These are phyloP conservation scores for Tortrix viridana DNA, from an alignment of 2,888 invertebrate genomes.

Conservation along the genomic window DNA sequence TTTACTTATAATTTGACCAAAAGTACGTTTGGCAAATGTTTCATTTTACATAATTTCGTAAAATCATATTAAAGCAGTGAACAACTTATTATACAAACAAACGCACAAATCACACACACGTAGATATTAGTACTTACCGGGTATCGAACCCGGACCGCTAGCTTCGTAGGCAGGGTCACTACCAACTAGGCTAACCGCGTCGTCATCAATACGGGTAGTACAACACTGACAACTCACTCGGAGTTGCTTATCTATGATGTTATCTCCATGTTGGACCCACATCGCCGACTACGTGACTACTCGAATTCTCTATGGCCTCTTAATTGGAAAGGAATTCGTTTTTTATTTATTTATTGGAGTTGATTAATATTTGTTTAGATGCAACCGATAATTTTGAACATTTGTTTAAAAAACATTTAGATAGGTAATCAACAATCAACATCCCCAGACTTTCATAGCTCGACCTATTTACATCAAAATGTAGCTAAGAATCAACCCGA, in stretches of 20 bases:
- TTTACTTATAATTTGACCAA: too few species aligned
- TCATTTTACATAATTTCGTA: too few species aligned
- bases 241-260: conserved; percentile 41
- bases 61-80: too few species aligned
- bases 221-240: conserved; percentile 39
- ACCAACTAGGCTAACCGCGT: too few species aligned
- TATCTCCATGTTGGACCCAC: conserved; percentile 42
- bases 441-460: not conserved
- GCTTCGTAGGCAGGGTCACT: too few species aligned
- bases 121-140: too few species aligned
- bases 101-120: too few species aligned
- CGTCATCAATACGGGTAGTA: too few species aligned
- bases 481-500: too few species aligned
- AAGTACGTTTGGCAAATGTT: too few species aligned
- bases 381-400: not conserved
- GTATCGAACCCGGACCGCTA: too few species aligned
- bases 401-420: not conserved
- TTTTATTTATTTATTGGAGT: conserved; percentile 41
- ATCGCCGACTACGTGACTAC: conserved; percentile 51
- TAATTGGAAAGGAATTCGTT: conserved; percentile 50
- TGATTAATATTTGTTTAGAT: conserved; percentile 33
- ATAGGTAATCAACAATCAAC: not conserved
- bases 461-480: not conserved
- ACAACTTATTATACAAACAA: too few species aligned
- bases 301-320: conserved; percentile 57